Conservation (phyloP, 1,140 invertebrate species). For the Melanaphis sacchari region DNA sequence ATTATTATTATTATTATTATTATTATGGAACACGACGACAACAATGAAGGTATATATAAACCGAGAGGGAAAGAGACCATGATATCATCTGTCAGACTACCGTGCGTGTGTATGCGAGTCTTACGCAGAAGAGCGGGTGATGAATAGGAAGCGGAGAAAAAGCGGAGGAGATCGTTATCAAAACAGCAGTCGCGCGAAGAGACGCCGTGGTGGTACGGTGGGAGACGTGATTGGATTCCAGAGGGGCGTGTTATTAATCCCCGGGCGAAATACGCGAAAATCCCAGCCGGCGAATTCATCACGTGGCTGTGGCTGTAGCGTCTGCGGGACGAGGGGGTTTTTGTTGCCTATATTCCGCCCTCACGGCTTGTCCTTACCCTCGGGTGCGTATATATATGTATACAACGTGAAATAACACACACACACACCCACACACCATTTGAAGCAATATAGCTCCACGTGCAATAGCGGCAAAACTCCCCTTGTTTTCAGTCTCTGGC, state of each 20-base stretch:
- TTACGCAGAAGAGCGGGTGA: background rate
- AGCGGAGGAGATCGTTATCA: constrained; percentile 49
- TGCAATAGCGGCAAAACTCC: background rate
- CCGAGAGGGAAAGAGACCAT: background rate
- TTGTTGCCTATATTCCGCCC: constrained; percentile 15
- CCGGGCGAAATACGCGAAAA: constrained; percentile 50
- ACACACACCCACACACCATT: background rate
- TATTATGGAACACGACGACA: background rate
- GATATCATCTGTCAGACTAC: constrained; percentile 43
- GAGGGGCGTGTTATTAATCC: constrained; percentile 54
- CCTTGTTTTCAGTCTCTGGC: background rate
- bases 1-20: no score
- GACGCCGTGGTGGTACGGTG: background rate
- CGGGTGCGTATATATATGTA: background rate
- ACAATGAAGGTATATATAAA: constrained; percentile 38
- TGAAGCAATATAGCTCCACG: constrained; percentile 10
- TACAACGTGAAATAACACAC: constrained; percentile 10
- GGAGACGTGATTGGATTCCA: constrained; percentile 55
- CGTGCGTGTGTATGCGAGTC: background rate
- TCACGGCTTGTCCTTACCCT: background rate
- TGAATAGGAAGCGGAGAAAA: background rate
- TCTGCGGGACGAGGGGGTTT: background rate
- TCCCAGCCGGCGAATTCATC: constrained; percentile 51
- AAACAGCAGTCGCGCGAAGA: constrained; percentile 17
- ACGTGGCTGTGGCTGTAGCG: background rate